Base-by-base conservation (phyloP, 2,797 vertebrate species). In the Tinamus major region DNA sequence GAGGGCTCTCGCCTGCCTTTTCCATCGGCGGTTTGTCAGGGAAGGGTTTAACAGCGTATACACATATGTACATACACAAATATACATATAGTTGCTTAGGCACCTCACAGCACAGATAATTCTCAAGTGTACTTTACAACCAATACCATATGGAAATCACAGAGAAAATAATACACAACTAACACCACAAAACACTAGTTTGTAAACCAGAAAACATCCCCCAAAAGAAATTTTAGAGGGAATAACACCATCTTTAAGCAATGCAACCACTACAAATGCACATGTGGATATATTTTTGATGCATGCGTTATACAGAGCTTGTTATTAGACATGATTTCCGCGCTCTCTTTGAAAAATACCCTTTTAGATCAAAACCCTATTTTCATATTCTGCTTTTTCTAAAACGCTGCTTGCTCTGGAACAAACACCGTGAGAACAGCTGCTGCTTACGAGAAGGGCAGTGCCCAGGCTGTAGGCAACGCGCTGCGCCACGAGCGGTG, bases 1-100 rank as follows among this genome's bases (percentile, higher is more conserved):
- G 97, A 97, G 91, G 96, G 94, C 94, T 92, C 92, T 95, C 96
- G 83, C 92, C 61, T 97, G 94, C 95, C 96, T 96, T 96, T 93
- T 79, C 79, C 89, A 85, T 96, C 91, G 92, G 53, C 80, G 51
- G 39, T 92, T 84, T 91, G 64, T 89, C 91, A 94, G 8, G 88
- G 70, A 46, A 85, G 59, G 31, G 10, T 39, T 86, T 89, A 78
- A 78, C 13, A 75, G 63, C 85, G 75, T 39, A 80, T 2, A 39
- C 46, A 72, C 29, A 11, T 31, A 31, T 16, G 18, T n/a, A n/a
- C 29, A 31, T 29, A 55, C 29, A 31, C 16, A 55, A 51, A 46
- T 29, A n/a, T 1, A 18, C 6, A 9, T 82, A 89, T 82, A 56
- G 2, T 6, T 41, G 48, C 49, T 53, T 64, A 67, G n/a, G 21